Base-by-base conservation (phyloP, 2,888 invertebrate genomes). In the Coremacera marginata region DNA sequence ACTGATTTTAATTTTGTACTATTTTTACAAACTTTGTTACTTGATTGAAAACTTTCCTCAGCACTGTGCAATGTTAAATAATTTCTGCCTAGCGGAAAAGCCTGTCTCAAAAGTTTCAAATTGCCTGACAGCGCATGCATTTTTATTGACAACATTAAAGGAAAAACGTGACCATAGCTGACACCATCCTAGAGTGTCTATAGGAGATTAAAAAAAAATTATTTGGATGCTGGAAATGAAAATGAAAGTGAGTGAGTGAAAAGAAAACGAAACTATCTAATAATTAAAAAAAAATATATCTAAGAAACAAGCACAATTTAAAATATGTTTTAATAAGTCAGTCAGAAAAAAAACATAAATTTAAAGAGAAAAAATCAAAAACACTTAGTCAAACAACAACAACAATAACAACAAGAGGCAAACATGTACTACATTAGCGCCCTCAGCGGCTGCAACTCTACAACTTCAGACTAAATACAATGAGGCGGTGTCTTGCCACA, bases 401-500 rank as follows among this genome's bases (percentile, higher is more conserved):
- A 9, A 11, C n/a, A n/a, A n/a, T n/a, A n/a, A 31, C n/a, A 65
- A 14, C 34, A 9, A 11, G 16, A 65, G 25, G 22, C 67, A 8
- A 67, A 37, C 37, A 55, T 31, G 34, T 34, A 9, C 31, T 34
- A 70, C 52, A 34, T 70, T 70, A 70, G 52, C 57, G 55, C 27
- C 70, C 52, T 55, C 70, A 57, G 31, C 57, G 34, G 57, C 70
- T 22, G 19, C 70, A 60, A 60, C 60, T 14, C 25, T 5, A 19
- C 55, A 62, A 52, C 62, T 25, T 22, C 22, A 49, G 49, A 62
- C 52, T 34, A 16, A 74, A 65, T 65, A 63, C 67, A 55, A 74
- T 65, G 72, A 34, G 79, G 80, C 74, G 81, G 83, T 84, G 84
- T 82, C 82, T 77, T 82, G 82, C 81, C 82, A 77, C 62, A 80